Evolutionary conservation across 2,797 vertebrate species (phyloP).

Genomic region (Sebastes hubbsi): DNA sequence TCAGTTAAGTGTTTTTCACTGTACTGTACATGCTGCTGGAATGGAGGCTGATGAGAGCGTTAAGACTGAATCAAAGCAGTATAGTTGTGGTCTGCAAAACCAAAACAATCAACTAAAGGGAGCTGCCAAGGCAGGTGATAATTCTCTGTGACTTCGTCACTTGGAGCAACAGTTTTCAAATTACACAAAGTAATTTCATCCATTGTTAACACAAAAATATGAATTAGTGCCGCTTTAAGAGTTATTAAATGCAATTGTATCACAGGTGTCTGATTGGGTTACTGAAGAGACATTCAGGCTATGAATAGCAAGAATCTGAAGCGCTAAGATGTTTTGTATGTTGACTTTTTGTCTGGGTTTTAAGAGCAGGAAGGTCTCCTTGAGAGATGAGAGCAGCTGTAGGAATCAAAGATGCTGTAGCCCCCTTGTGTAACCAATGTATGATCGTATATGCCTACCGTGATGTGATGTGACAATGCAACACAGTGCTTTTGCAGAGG

Average conservation of each 20-base stretch:
- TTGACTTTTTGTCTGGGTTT: not conserved
- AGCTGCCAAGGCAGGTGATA: not conserved
- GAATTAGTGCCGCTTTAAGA: not conserved
- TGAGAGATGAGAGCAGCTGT: slow-evolving; percentile 51
- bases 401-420: slow-evolving; percentile 51
- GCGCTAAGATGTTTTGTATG: not conserved
- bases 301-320: not conserved
- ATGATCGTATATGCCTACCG: slow-evolving; percentile 39
- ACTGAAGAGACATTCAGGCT: not conserved
- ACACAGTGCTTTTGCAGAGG: slow-evolving; percentile 45
- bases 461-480: slow-evolving; percentile 68
- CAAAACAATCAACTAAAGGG: not conserved
- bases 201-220: not conserved
- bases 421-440: slow-evolving; percentile 58
- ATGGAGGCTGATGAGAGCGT: not conserved
- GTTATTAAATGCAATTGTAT: not conserved
- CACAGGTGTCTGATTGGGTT: not conserved
- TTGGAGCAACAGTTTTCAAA: not conserved
- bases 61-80: not conserved
- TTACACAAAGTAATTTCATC: not conserved
- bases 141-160: not conserved
- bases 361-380: slow-evolving; percentile 35
- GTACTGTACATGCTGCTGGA: not conserved
- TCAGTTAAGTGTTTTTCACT: no score
- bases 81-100: not conserved